Evolutionary conservation across 2,888 invertebrate species (phyloP), one percentile per base, ranked within the genome.

Genomic region (Physocephala rufipes): DNA sequence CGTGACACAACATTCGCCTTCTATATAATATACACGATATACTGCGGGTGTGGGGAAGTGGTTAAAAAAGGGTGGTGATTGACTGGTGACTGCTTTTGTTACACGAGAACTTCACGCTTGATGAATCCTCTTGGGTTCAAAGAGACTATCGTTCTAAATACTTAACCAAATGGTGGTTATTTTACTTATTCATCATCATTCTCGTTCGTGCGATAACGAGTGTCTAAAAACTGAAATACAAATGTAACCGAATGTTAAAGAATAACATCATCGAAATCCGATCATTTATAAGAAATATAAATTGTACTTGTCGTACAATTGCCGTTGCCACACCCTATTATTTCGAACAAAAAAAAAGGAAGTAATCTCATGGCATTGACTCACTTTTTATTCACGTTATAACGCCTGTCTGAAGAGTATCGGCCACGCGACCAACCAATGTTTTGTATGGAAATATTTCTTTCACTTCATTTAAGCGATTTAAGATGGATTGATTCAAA

Each of bases 381-480:
- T 24, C 58, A 67, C 58, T 58, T 58, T n/a, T 36, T 4, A 28
- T 49, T 24, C 24, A 67, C 43, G 58, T 16, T 15, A 16, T 24
- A 55, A 45, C 24, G 58, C 67, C 55, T 45, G 21, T 24, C 24
- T 36, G 7, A 67, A 55, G 67, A 47, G 49, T 24, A 15, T 24
- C 30, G 43, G 67, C 43, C 67, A 55, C 67, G 67, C 58, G 67
- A n/a, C 67, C 30, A 26, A 67, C 16, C 67, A n/a, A 58, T 67
- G 55, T 55, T 24, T 67, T 45, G 55, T 24, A 36, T 36, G 9
- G 36, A 16, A n/a, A 30, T 58, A 5, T 28, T 28, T 51, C 15
- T 58, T 5, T 2, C 26, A 12, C 15, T 58, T 24, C 58, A 13
- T 28, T 24, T 16, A 9, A 30, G 26, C 19, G 24, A 24, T 49